Percentiles rank a stretch among this genome's conserved stretches.
phyloP scores from a whole-genome alignment of 2,113 vertebrate genomes.

The Pterocles gutturalis region DNA sequence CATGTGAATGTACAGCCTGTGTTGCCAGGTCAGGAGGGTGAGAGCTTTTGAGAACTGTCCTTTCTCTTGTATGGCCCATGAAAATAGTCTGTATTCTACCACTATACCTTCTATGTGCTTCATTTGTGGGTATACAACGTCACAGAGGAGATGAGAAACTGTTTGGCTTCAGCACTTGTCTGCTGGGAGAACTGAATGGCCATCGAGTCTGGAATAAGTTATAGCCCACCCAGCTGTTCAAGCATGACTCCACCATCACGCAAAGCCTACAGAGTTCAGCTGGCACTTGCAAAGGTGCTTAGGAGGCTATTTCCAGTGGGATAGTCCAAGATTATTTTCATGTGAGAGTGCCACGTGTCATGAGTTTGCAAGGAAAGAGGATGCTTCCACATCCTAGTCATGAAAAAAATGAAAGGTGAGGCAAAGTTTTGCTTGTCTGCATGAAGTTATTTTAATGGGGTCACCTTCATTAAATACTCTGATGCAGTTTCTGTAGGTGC shows the following conservation, averaged over 20 bases:
- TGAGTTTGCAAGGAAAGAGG: not conserved
- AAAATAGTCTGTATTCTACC: not conserved
- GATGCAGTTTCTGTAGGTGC: not conserved
- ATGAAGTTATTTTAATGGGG: not conserved
- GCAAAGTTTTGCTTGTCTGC: not conserved
- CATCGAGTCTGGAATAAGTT: not conserved
- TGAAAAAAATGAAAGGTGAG: not conserved
- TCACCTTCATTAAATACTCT: slow-evolving; percentile 1
- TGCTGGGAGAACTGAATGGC: not conserved
- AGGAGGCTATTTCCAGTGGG: not conserved
- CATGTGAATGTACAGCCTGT: not conserved
- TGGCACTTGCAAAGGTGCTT: not conserved
- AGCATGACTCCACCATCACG: not conserved
- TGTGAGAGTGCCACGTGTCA: not conserved
- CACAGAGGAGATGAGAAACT: not conserved
- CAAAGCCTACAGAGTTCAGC: not conserved
- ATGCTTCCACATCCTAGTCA: not conserved
- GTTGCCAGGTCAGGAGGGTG: not conserved
- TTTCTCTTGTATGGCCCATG: not conserved
- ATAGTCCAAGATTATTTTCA: not conserved
- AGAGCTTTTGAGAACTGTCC: not conserved
- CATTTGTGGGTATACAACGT: not conserved
- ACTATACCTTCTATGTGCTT: not conserved
- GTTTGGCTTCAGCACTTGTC: not conserved
- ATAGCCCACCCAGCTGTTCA: not conserved